Conservation (phyloP, 2,888 invertebrate genomes). For the Meiosimyza platycephala region DNA sequence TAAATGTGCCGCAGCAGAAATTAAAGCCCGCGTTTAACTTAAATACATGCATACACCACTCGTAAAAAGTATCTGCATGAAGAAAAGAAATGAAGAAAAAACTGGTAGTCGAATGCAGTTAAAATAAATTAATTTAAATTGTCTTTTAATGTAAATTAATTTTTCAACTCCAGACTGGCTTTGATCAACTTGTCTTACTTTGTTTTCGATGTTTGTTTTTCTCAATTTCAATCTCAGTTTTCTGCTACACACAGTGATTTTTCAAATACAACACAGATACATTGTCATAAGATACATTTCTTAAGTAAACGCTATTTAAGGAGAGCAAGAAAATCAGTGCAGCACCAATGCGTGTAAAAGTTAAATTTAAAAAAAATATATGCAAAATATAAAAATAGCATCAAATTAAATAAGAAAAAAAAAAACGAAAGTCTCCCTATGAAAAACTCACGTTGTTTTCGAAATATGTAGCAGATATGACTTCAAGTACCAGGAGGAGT, state of each 20-base stretch:
- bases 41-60: not conserved
- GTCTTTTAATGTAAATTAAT: constrained; percentile 66
- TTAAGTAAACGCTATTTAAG: too few relatives aligned
- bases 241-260: too few relatives aligned
- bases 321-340: not conserved
- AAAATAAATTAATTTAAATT: constrained; percentile 66
- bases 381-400: constrained; percentile 7
- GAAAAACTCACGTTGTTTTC: not conserved
- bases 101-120: constrained; percentile 57
- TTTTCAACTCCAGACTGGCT: constrained; percentile 53
- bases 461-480: not conserved
- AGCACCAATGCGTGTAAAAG: constrained; percentile 58
- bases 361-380: constrained; percentile 58
- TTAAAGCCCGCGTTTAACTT: too few relatives aligned
- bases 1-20: too few relatives aligned
- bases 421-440: not conserved
- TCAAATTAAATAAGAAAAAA: not conserved
- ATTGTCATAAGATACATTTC: too few relatives aligned
- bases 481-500: not conserved
- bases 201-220: too few relatives aligned
- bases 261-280: too few relatives aligned
- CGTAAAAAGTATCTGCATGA: not conserved
- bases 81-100: constrained; percentile 43
- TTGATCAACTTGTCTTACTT: too few relatives aligned
- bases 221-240: too few relatives aligned